Evolutionary conservation across 2,113 vertebrate genomes (phyloP), one percentile per base, ranked within the genome.

Genomic region (Lanius ludovicianus): DNA sequence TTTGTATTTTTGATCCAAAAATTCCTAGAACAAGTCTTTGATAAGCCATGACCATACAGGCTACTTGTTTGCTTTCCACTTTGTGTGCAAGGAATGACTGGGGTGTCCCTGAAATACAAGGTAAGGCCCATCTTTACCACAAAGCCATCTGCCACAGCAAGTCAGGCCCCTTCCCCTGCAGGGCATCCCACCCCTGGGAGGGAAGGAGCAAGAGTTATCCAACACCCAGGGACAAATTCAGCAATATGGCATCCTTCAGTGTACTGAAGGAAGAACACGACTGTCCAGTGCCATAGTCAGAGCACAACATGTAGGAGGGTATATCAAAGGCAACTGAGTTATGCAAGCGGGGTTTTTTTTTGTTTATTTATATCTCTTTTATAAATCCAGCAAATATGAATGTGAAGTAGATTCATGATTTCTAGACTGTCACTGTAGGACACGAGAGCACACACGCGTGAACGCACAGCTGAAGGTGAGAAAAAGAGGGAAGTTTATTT

Each of bases 231-330:
- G 11, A 39, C 37, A 81, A 78, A 68, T 57, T 35, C 74, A 84
- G 21, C 18, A 64, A 9, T 2, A 21, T 0, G 13, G 56, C 5
- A 55, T 31, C 21, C 5, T 8, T 15, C 47, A 68, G 2, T 3
- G 5, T 9, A 27, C 55, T 10, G 3, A 70, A 55, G 28, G 42
- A 69, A 68, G 30, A 55, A 18, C 20, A 7, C 0, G 0, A 49
- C 33, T 57, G 10, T 39, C 6, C 37, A 30, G 16, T 31, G 47
- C 55, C 59, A 35, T 2, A 37, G 33, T 63, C 39, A 82, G n/a
- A 75, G 33, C 7, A 60, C 15, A 63, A 15, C 6, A 11, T 1
- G 0, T 63, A 69, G 33, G 24, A 71, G 16, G 22, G 17, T 8
- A 21, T 68, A 39, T 17, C 3, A 5, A 80, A 84, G n/a, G 10